phyloP scores from a whole-genome alignment of 2,888 invertebrate species.

The Dysmachus trigonus region DNA sequence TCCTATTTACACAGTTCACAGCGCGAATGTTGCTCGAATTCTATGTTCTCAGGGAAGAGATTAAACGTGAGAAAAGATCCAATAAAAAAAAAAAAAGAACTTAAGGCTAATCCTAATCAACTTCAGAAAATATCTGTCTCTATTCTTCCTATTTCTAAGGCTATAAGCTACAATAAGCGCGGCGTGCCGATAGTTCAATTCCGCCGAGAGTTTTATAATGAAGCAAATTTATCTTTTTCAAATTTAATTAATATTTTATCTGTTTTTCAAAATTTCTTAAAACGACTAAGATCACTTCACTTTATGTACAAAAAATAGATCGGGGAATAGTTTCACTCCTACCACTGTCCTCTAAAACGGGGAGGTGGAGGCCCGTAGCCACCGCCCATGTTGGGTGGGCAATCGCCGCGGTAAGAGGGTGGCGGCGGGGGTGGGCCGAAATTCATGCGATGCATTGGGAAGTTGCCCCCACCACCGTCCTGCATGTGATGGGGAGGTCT shows the following conservation, averaged over 20 bases:
- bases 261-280: background rate
- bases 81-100: conserved; percentile 18
- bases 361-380: conserved; percentile 40
- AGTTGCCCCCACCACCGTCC: conserved; percentile 28
- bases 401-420: conserved; percentile 44
- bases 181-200: background rate
- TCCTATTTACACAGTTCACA: conserved; percentile 34
- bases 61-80: background rate
- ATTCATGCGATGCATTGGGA: conserved; percentile 48
- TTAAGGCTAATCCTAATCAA: conserved; percentile 6
- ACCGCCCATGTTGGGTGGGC: conserved; percentile 34
- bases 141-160: background rate
- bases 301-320: background rate
- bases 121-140: background rate
- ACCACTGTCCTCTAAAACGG: conserved; percentile 49
- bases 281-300: background rate
- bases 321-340: background rate
- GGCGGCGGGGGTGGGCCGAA: conserved; percentile 47
- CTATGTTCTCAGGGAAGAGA: conserved; percentile 19
- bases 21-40: conserved; percentile 35
- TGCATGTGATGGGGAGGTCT: conserved; percentile 28
- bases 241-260: background rate
- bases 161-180: background rate
- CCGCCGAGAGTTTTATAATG: background rate
- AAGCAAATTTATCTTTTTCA: background rate